These are phyloP conservation scores for Apodemus agrarius DNA, from an alignment of 2,797 vertebrate species.

Conservation along the genomic window DNA sequence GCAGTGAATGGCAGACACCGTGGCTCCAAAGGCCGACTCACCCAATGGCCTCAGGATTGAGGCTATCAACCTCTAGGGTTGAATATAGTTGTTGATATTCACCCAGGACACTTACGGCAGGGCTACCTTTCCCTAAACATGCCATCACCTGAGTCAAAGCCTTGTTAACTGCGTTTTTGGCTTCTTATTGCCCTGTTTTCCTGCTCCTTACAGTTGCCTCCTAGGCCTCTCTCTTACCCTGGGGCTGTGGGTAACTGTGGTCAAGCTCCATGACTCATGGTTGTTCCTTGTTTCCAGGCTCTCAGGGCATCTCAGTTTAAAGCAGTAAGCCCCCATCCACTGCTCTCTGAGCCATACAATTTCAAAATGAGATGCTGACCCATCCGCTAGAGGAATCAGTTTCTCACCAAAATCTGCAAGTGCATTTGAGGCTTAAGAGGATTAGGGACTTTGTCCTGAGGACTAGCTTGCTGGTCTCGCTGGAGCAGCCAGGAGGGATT, in stretches of 20 bases:
- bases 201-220: neutral
- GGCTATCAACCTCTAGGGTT: neutral
- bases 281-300: neutral
- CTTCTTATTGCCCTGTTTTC: neutral
- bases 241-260: neutral
- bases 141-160: neutral
- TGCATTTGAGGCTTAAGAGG: neutral
- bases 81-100: neutral
- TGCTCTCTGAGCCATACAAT: neutral
- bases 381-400: neutral
- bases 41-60: neutral
- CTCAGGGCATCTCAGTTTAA: neutral
- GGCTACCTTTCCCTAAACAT: neutral
- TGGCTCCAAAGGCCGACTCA: neutral
- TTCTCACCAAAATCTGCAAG: neutral
- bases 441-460: neutral
- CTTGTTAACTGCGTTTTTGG: neutral
- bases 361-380: neutral
- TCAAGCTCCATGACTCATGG: neutral
- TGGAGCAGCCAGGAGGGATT: neutral
- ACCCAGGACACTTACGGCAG: neutral
- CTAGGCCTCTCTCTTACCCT: neutral
- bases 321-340: neutral
- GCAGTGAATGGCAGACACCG: neutral
- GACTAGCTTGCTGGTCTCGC: neutral